phyloP scores from a whole-genome alignment of 37 sponge, comb jelly and placozoan genomes.

The Geodia barretti region DNA sequence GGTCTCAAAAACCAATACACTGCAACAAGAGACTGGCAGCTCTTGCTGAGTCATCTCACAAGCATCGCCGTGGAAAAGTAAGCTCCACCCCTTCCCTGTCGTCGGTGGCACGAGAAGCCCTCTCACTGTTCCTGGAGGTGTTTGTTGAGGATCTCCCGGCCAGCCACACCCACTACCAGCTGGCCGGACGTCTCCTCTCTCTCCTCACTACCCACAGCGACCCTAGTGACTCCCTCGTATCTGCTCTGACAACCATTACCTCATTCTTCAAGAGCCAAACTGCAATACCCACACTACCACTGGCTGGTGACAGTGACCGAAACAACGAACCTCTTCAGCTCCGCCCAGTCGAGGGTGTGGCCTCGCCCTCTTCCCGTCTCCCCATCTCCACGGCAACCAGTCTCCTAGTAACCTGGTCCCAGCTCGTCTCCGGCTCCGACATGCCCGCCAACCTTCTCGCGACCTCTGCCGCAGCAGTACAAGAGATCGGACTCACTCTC shows the following conservation, averaged over 20 bases:
- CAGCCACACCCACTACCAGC: slow-evolving; percentile 25
- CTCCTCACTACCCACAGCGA: slow-evolving; percentile 2
- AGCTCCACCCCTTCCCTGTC: not conserved
- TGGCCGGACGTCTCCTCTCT: slow-evolving; percentile 16
- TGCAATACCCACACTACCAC: not conserved
- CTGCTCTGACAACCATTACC: not conserved
- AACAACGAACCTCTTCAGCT: slow-evolving; percentile 13
- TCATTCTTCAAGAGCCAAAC: slow-evolving; percentile 27
- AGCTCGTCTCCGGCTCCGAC: not conserved
- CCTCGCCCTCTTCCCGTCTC: not conserved
- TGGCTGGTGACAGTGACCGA: not conserved
- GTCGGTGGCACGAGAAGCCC: not conserved
- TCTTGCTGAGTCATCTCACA: slow-evolving; percentile 10
- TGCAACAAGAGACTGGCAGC: slow-evolving; percentile 40
- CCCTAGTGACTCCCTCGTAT: not conserved
- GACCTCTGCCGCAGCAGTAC: not conserved
- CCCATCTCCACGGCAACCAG: not conserved
- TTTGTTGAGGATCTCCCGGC: slow-evolving; percentile 23
- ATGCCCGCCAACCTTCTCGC: not conserved
- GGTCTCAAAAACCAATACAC: not conserved
- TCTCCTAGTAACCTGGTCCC: not conserved
- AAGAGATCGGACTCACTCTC: not conserved
- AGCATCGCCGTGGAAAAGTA: not conserved
- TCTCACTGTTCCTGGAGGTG: slow-evolving; percentile 18
- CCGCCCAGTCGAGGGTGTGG: not conserved